Evolutionary conservation across 2,888 invertebrate genomes (phyloP), one percentile per base, ranked within the genome.

Genomic region (Lasioglossum calceatum): DNA sequence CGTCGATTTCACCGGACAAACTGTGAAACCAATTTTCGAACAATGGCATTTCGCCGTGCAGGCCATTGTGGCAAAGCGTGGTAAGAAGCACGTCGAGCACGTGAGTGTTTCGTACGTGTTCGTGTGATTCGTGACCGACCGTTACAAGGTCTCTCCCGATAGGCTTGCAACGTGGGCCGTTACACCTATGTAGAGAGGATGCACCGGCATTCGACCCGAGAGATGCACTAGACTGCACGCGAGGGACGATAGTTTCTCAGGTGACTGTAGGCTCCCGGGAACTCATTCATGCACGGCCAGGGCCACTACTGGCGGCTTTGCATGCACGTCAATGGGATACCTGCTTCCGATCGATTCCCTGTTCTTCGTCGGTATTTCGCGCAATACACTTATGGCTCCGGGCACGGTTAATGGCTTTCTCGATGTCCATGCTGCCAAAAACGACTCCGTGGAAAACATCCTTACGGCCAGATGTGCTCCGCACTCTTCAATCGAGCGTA

Each of bases 311-410:
- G 79, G 79, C 82, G 89, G 88, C 86, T 93, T 92, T 92, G 91
- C 91, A 92, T 93, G 88, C 90, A 91, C 91, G 89, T 93, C 92
- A 93, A 93, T 93, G 92, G 91, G 84, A 88, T 89, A 88, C 87
- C 88, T 84, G 84, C 81, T 83, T 85, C 88, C 90, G 84, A 88
- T 82, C 80, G 87, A 88, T 87, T 87, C 88, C 89, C 82, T 87
- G 36, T 44, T 58, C 64, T 72, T 27, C 71, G 39, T 79, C 58
- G 39, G 72, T 70, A 42, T 72, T 72, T 67, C 74, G 44, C 61
- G 67, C 23, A 67, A 67, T 36, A 12, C 44, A 77, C 78, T 42
- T n/a, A 36, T 42, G 54, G 36, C n/a, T 27, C 4, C 58, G 39
- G 32, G 32, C 64, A 27, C 27, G 27, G 61, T 16, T 64, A 32